These are phyloP conservation scores for Epinotia bilunana DNA, from an alignment of 2,888 invertebrate genomes.

Conservation along the genomic window DNA sequence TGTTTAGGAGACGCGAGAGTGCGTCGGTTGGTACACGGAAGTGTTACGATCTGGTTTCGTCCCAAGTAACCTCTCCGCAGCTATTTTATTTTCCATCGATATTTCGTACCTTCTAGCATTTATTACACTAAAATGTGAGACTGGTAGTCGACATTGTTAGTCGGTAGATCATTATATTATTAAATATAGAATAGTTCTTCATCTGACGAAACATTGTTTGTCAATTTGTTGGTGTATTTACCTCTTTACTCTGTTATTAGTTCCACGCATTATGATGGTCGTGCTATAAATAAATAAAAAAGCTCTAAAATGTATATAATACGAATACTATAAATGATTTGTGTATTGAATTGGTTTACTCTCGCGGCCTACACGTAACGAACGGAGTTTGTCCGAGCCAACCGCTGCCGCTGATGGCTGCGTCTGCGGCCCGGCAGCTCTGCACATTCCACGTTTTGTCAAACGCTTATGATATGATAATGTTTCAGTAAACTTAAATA, in stretches of 20 bases:
- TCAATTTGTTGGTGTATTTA: constrained; percentile 73
- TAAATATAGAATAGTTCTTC: constrained; percentile 76
- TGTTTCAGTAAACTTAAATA: constrained; percentile 22
- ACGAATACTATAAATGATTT: constrained; percentile 64
- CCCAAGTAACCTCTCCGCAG: constrained; percentile 74
- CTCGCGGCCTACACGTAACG: constrained; percentile 74
- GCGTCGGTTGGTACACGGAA: constrained; percentile 57
- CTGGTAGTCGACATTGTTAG: constrained; percentile 84
- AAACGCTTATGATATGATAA: constrained; percentile 49
- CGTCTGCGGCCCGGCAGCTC: constrained; percentile 1
- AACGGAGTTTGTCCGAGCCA: constrained; percentile 53
- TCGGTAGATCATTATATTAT: constrained; percentile 80
- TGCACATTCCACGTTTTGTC: constrained; percentile 35
- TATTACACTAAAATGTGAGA: constrained; percentile 84
- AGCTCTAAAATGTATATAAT: constrained; percentile 72
- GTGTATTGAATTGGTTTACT: constrained; percentile 62
- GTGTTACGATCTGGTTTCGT: constrained; percentile 78
- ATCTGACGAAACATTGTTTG: constrained; percentile 75
- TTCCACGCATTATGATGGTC: constrained; percentile 76
- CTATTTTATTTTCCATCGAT: constrained; percentile 74
- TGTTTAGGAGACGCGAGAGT: constrained; percentile 39
- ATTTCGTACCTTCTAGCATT: constrained; percentile 80
- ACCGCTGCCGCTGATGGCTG: background rate
- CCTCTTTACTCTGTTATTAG: constrained; percentile 69
- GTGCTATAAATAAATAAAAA: constrained; percentile 71